Base-by-base conservation (phyloP, 2,888 invertebrate genomes). In the Aphodius sticticus region DNA sequence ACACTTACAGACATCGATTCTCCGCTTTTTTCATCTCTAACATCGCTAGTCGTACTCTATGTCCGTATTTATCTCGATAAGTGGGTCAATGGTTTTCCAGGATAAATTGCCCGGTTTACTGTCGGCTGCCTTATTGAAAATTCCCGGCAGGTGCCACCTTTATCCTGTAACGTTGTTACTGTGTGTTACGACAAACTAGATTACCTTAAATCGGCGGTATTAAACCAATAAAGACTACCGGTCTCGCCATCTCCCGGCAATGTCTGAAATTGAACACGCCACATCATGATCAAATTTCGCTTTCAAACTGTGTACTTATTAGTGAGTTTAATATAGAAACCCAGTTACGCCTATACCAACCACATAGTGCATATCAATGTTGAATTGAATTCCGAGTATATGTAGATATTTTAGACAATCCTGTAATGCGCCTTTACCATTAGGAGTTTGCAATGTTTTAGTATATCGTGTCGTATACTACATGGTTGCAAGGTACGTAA, bases 141-240 rank as follows among this genome's bases (percentile, higher is more conserved):
- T 53, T 53, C 53, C 53, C 53, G 9, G 53, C 53, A 53, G 53
- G 53, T 53, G 53, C 53, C 53, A 53, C 53, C 53, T 53, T 53
- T 53, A 53, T 53, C 53, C 53, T 53, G 53, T 53, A 53, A 53
- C 53, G 53, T 53, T 53, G 53, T 53, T 53, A 53, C 53, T 53
- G 9, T 53, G 53, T 53, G 53, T 53, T 53, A 53, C 53, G 53
- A 53, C 53, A 53, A 53, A 53, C 53, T 53, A 53, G 53, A 53
- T 53, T 53, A 53, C 53, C 53, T 53, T 53, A 53, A 53, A 53
- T 53, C 53, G 53, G 53, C 12, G 53, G 53, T 5, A 53, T 9
- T 53, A 53, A 53, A 53, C 53, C 53, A 53, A 53, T 12, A 26
- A 26, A 53, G 53, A 53, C 53, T 53, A 53, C 53, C 53, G 7